Percentiles rank a stretch among this genome's conserved stretches.
These are phyloP conservation scores for Candoia aspera DNA, from an alignment of 2,113 vertebrate genomes.

Conservation along the genomic window DNA sequence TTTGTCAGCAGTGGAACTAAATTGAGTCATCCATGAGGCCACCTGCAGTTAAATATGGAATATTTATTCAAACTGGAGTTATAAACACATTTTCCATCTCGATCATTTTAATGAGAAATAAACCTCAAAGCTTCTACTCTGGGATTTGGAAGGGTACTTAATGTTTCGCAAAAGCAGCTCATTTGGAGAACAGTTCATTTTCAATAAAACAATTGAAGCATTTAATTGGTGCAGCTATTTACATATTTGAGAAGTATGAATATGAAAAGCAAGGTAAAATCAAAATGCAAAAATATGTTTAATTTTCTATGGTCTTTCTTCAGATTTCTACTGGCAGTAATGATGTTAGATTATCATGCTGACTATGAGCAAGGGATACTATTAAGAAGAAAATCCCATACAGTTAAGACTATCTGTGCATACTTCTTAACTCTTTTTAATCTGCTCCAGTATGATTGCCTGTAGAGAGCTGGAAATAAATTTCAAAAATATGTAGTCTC, in stretches of 20 bases:
- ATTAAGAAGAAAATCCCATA: constrained; percentile 8
- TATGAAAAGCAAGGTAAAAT: not conserved
- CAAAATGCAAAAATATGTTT: constrained; percentile 1
- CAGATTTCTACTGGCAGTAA: constrained; percentile 16
- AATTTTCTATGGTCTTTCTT: constrained; percentile 15
- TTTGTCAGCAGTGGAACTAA: not conserved
- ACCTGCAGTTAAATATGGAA: constrained; percentile 57
- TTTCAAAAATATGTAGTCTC: not conserved
- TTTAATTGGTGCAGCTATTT: constrained; percentile 60
- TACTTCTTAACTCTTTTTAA: not conserved
- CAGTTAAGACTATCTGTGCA: not conserved
- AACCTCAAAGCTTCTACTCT: constrained; percentile 26
- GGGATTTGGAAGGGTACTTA: constrained; percentile 33
- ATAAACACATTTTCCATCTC: constrained; percentile 55
- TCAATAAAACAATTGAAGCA: constrained; percentile 50
- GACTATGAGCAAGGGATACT: not conserved
- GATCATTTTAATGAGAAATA: constrained; percentile 52
- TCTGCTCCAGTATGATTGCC: not conserved
- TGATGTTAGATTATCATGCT: not conserved
- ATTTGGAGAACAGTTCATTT: constrained; percentile 48
- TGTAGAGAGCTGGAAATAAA: constrained; percentile 18
- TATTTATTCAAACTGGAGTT: constrained; percentile 41
- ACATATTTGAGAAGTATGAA: constrained; percentile 46
- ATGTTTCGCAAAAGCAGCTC: constrained; percentile 25
- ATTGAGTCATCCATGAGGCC: constrained; percentile 41